Conservation (phyloP, 2,113 vertebrate genomes). For the Puntigrus tetrazona region DNA sequence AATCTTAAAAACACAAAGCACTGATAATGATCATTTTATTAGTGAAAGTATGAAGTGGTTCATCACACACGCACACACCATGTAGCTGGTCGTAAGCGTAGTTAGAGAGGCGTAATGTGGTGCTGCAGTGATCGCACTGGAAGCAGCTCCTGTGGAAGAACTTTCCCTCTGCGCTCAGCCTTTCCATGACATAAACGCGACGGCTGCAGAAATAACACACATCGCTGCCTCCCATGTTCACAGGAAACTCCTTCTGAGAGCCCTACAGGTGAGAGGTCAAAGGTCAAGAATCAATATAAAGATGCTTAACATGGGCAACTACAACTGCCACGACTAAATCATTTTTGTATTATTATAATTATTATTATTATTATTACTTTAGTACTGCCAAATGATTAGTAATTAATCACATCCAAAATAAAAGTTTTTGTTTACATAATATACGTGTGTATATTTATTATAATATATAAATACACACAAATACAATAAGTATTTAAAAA, state of each 20-base stretch:
- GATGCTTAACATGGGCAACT: not conserved
- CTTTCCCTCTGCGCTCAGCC: constrained; percentile 89
- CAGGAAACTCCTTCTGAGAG: constrained; percentile 20
- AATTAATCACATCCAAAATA: too few relatives aligned
- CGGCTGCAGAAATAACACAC: constrained; percentile 89
- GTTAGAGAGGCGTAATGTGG: constrained; percentile 77
- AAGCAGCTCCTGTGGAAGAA: constrained; percentile 98
- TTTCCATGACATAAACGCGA: constrained; percentile 93
- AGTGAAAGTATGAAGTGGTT: not conserved
- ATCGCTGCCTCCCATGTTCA: constrained; percentile 72
- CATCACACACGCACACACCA: constrained; percentile 65
- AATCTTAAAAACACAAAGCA: not conserved
- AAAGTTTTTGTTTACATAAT: too few relatives aligned
- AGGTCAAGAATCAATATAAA: not conserved
- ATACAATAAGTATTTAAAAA: too few relatives aligned
- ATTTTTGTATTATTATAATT: too few relatives aligned
- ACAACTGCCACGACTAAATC: too few relatives aligned
- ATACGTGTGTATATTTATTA: too few relatives aligned
- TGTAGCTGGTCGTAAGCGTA: constrained; percentile 82
- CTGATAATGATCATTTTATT: not conserved
- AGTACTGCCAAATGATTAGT: too few relatives aligned
- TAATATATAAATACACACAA: too few relatives aligned
- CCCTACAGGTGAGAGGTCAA: constrained; percentile 13
- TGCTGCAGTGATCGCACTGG: constrained; percentile 84
- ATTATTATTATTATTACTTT: too few relatives aligned